A percentile compares a stretch with the other conserved stretches of the same genome.
These are phyloP conservation scores for Ophiothrix spiculata DNA, from an alignment of 35 echinoderm and acorn worm genomes.

Conservation along the genomic window DNA sequence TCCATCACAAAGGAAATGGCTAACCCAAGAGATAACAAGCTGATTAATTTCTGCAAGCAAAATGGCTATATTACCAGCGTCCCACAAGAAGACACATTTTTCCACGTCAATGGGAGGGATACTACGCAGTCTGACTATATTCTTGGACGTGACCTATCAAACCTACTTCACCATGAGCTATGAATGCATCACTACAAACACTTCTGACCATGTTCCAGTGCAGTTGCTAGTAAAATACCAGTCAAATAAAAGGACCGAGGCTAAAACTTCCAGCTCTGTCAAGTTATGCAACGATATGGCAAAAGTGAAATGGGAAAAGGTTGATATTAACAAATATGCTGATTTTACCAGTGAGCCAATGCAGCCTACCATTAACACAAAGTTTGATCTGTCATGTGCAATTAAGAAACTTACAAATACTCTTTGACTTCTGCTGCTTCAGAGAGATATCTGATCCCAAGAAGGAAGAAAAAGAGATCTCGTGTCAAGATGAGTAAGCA, in stretches of 20 bases:
- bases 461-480: neutral
- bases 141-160: neutral
- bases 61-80: neutral
- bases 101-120: neutral
- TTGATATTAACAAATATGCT: neutral
- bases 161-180: neutral
- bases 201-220: neutral
- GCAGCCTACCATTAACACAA: neutral
- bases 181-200: neutral
- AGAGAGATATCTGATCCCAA: neutral
- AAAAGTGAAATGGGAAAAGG: neutral
- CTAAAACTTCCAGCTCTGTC: neutral
- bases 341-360: too few species aligned
- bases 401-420: neutral
- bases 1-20: neutral
- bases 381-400: neutral
- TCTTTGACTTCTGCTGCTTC: neutral
- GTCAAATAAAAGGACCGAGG: neutral
- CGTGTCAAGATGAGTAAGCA: neutral
- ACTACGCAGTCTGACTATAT: neutral
- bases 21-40: neutral
- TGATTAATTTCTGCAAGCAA: neutral
- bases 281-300: neutral
- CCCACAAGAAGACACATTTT: neutral
- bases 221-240: neutral